Percentiles rank a stretch among this genome's conserved stretches.
These are phyloP conservation scores for Aphis craccivora DNA, from an alignment of 1,140 invertebrate species.

Conservation along the genomic window DNA sequence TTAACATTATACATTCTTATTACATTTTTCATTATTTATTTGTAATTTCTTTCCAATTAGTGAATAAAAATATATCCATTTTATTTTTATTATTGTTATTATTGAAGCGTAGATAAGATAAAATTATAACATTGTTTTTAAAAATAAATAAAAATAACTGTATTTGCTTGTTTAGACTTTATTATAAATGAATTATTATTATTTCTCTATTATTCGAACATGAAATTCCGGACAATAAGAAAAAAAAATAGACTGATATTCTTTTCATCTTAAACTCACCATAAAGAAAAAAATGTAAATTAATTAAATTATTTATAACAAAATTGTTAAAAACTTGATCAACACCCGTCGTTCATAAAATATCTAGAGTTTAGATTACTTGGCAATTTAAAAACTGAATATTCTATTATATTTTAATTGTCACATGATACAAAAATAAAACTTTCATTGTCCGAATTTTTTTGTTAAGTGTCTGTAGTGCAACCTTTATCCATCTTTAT, in stretches of 20 bases:
- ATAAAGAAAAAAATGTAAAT: background rate
- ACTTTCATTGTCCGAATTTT: background rate
- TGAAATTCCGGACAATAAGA: background rate
- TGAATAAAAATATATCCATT: background rate
- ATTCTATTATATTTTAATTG: background rate
- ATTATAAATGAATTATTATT: background rate
- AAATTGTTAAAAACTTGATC: background rate
- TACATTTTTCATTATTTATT: background rate
- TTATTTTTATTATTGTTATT: background rate
- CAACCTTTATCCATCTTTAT: background rate
- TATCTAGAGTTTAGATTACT: background rate
- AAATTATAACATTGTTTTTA: background rate
- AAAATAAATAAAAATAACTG: background rate
- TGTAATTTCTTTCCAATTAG: background rate
- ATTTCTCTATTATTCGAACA: background rate
- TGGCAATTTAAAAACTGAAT: background rate
- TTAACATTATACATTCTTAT: background rate
- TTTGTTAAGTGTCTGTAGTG: background rate
- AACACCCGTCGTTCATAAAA: background rate
- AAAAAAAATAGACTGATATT: background rate
- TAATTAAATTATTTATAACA: background rate
- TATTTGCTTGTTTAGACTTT: too few species aligned
- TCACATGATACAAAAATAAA: background rate
- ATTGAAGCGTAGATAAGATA: background rate
- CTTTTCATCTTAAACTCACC: background rate